Base-by-base conservation (phyloP, 2,113 vertebrate species). In the Geococcyx californianus region DNA sequence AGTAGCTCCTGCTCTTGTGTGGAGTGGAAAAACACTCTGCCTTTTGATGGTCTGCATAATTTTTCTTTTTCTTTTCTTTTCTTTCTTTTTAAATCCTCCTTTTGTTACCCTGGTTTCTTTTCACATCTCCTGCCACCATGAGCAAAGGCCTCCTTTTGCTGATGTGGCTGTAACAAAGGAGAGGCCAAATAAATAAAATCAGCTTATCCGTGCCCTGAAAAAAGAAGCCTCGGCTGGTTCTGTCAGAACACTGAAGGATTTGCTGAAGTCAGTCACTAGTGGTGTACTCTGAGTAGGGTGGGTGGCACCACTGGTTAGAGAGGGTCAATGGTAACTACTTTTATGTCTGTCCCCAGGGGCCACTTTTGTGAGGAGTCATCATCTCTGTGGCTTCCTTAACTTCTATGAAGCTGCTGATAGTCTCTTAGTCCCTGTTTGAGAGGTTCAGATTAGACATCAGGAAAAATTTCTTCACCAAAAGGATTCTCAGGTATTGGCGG, bases 201-300 rank as follows among this genome's bases (percentile, higher is more conserved):
- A 56, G 23, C 17, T 52, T 45, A 9, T 36, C 16, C 0, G 0
- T 42, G 40, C 5, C 59, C n/a, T 82, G 45, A 33, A 25, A 51
- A 69, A 47, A 76, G 31, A 15, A 38, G 56, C 7, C 28, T 16
- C 4, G 28, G 23, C 20, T 47, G 54, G 17, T 18, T 21, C 49
- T 51, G 10, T 54, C 36, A 29, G 38, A 34, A 5, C 25, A 16
- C 8, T 29, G 29, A 67, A 64, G 56, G 49, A 15, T 33, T 38
- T 36, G 16, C 24, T 63, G 80, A 38, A 13, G 10, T 26, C 17
- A 20, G 45, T 29, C 23, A 36, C 14, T 10, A 13, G 25, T 40
- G 20, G 23, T 47, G 23, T 54, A 45, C 58, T 76, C 64, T n/a
- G 52, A 42, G 58, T n/a, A 11, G 34, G 33, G 17, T 29, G 21